Conservation (phyloP, 2,113 vertebrate genomes). For the Sinocyclocheilus rhinocerous region DNA sequence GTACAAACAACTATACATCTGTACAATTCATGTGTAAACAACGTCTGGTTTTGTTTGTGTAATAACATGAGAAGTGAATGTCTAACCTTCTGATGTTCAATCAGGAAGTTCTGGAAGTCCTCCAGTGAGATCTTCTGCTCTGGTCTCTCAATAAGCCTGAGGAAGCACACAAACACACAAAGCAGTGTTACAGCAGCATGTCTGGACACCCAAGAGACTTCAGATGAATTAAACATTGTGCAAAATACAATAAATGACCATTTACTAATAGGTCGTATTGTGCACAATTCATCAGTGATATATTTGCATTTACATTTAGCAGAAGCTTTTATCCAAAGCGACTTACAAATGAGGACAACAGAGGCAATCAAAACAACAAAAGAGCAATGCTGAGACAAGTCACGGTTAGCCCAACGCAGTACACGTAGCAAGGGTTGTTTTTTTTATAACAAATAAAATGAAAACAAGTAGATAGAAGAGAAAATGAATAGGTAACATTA, state of each 20-base stretch:
- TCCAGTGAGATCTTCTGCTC: constrained; percentile 85
- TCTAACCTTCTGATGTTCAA: constrained; percentile 89
- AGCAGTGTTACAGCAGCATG: neutral
- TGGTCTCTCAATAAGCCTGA: constrained; percentile 83
- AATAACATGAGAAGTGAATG: neutral
- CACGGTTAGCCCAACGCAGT: too few relatives aligned
- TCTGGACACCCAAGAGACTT: neutral
- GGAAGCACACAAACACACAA: neutral
- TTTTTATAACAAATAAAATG: too few relatives aligned
- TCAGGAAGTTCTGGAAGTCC: constrained; percentile 89
- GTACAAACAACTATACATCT: neutral
- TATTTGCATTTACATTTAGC: too few relatives aligned
- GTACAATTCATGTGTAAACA: neutral
- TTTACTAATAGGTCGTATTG: neutral
- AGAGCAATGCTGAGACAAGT: too few relatives aligned
- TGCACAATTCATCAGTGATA: neutral
- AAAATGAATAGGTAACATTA: too few relatives aligned
- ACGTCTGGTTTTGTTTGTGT: neutral
- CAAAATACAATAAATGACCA: neutral
- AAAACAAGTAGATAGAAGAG: too few relatives aligned
- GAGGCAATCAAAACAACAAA: too few relatives aligned
- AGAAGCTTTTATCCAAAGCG: too few relatives aligned
- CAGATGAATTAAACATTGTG: neutral
- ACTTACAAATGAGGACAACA: too few relatives aligned
- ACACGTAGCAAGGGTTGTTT: too few relatives aligned